These are phyloP conservation scores for Xanthostigma xanthostigma DNA, from an alignment of 2,888 invertebrate genomes.

Conservation along the genomic window DNA sequence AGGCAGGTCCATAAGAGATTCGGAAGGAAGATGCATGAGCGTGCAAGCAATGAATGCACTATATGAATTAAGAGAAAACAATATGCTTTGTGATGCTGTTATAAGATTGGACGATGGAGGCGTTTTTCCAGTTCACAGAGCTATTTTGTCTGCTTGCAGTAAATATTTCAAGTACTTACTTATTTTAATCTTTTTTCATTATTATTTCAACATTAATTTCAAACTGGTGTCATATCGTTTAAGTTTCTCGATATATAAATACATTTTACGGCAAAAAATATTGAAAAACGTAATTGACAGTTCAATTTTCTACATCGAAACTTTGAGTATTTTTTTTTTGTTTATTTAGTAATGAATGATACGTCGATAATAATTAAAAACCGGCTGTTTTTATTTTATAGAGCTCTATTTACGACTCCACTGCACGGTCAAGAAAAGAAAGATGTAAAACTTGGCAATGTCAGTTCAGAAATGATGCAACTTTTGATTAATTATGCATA, in stretches of 20 bases:
- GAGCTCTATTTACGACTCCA: constrained; percentile 71
- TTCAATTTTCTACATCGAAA: too few species aligned
- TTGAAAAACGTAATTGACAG: too few species aligned
- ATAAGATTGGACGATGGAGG: constrained; percentile 69
- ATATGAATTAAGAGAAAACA: constrained; percentile 67
- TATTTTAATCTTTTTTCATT: constrained; percentile 5
- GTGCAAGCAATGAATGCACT: constrained; percentile 72
- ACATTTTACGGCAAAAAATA: too few species aligned
- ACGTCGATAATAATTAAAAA: neutral
- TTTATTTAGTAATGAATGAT: neutral
- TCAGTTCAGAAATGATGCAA: constrained; percentile 61
- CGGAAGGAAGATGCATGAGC: constrained; percentile 56
- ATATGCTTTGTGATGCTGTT: constrained; percentile 75
- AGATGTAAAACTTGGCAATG: constrained; percentile 60
- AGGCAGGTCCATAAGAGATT: constrained; percentile 23
- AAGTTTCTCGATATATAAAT: too few species aligned
- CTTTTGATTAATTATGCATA: constrained; percentile 75
- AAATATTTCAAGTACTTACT: constrained; percentile 79
- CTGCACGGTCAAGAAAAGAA: constrained; percentile 53
- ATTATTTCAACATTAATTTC: neutral
- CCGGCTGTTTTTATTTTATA: constrained; percentile 21
- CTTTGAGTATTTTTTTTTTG: neutral
- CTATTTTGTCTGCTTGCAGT: constrained; percentile 76
- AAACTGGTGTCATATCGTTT: neutral
- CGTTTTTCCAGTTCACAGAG: constrained; percentile 70